Percentiles rank a stretch among this genome's conserved stretches.
Evolutionary conservation across 92 coral and sea anemone genomes (phyloP).

Genomic region (Epizoanthus ramosus): DNA sequence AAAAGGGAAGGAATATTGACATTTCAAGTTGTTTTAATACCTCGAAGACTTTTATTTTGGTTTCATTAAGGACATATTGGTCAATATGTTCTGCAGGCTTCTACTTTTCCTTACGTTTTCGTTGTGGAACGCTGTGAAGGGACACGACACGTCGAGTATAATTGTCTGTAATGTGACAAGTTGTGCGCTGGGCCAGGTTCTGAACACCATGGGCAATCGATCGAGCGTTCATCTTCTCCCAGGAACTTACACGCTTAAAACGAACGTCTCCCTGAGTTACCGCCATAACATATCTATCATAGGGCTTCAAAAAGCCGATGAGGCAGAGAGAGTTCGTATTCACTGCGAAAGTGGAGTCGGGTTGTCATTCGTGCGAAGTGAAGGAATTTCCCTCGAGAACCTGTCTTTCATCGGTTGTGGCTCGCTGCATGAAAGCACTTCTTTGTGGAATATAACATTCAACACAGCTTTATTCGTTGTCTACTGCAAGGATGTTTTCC

Average conservation of each 20-base stretch:
- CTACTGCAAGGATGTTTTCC: slow-evolving; percentile 49
- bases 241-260: slow-evolving; percentile 38
- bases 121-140: too few species aligned
- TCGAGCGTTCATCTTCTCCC: slow-evolving; percentile 25
- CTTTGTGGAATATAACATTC: slow-evolving; percentile 56
- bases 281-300: slow-evolving; percentile 29
- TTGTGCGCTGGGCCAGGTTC: not conserved
- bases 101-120: too few species aligned
- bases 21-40: too few species aligned
- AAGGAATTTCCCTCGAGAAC: slow-evolving; percentile 18
- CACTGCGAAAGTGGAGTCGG: slow-evolving; percentile 42
- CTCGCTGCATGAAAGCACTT: slow-evolving; percentile 45
- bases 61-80: too few species aligned
- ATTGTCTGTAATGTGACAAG: slow-evolving; percentile 1
- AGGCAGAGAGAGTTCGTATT: slow-evolving; percentile 5
- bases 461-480: slow-evolving; percentile 47
- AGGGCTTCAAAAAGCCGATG: slow-evolving; percentile 9
- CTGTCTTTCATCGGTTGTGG: slow-evolving; percentile 49
- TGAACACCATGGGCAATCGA: not conserved
- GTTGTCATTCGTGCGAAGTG: slow-evolving; percentile 43
- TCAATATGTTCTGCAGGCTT: too few species aligned
- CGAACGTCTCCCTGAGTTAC: slow-evolving; percentile 34
- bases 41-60: too few species aligned
- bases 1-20: too few species aligned
- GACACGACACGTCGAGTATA: too few species aligned